A percentile compares a stretch with the other conserved stretches of the same genome.
Conservation (phyloP, 1,140 invertebrate species). For the Rhyzopertha dominica region DNA sequence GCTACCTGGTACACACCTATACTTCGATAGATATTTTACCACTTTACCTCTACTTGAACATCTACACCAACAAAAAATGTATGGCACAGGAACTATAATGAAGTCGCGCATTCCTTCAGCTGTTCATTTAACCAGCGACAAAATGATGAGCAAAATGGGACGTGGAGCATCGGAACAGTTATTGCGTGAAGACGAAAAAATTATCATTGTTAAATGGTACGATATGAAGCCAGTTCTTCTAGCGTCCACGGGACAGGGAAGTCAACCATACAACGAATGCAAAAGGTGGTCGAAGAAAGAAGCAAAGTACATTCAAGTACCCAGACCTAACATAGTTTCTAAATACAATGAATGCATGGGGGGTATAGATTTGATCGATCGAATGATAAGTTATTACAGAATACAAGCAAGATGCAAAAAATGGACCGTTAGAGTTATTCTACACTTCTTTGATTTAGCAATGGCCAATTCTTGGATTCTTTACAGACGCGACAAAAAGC, state of each 20-base stretch:
- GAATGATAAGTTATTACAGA: constrained; percentile 16
- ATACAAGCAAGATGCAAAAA: constrained; percentile 12
- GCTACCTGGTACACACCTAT: too few relatives aligned
- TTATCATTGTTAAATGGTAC: constrained; percentile 11
- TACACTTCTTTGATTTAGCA: constrained; percentile 17
- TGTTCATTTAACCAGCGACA: too few relatives aligned
- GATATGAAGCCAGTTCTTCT: constrained; percentile 12
- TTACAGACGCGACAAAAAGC: constrained; percentile 10
- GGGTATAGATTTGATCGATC: constrained; percentile 17
- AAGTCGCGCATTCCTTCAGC: too few relatives aligned
- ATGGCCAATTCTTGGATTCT: constrained; percentile 13
- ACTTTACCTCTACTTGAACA: too few relatives aligned
- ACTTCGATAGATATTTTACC: too few relatives aligned
- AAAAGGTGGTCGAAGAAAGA: constrained; percentile 11
- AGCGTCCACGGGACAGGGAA: constrained; percentile 5
- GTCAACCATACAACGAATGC: constrained; percentile 4
- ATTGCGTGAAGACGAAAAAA: too few relatives aligned
- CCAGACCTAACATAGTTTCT: constrained; percentile 11
- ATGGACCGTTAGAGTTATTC: constrained; percentile 12
- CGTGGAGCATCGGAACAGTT: constrained; percentile 11
- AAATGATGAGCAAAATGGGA: constrained; percentile 4
- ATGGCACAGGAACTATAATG: too few relatives aligned
- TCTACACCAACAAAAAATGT: too few relatives aligned
- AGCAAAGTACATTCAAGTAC: constrained; percentile 7
- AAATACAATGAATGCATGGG: constrained; percentile 15